phyloP scores from a whole-genome alignment of 2,113 vertebrate species.

The Spermophilus dauricus region DNA sequence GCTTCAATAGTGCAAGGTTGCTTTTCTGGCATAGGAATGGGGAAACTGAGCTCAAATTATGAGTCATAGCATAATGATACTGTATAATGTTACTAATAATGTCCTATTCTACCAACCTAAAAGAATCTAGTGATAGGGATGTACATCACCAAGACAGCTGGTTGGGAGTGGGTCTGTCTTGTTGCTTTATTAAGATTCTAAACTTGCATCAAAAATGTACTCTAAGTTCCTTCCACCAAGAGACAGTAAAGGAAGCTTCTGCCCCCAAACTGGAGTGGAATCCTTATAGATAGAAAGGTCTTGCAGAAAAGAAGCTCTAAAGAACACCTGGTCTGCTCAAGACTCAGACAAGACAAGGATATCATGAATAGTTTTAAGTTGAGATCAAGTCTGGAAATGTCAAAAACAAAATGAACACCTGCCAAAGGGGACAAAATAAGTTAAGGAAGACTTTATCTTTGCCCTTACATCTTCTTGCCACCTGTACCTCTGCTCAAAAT shows the following conservation, averaged over 20 bases:
- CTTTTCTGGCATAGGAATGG: not conserved
- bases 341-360: not conserved
- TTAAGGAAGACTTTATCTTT: conserved; percentile 24
- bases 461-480: conserved; percentile 11
- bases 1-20: conserved; percentile 2
- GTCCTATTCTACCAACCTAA: not conserved
- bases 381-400: conserved; percentile 37
- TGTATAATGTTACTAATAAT: not conserved
- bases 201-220: conserved; percentile 42
- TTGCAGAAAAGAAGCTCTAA: conserved; percentile 17
- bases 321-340: not conserved
- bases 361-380: conserved; percentile 6
- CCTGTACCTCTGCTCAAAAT: not conserved
- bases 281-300: conserved; percentile 45
- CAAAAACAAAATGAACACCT: conserved; percentile 58
- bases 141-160: not conserved
- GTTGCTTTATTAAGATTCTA: conserved; percentile 37
- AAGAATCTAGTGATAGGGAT: conserved; percentile 13
- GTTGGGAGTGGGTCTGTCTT: not conserved
- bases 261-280: not conserved
- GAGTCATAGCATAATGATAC: not conserved
- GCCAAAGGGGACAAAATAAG: not conserved
- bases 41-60: not conserved
- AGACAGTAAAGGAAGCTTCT: conserved; percentile 36
- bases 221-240: conserved; percentile 5